phyloP scores from a whole-genome alignment of 2,113 vertebrate genomes.

The Steatornis caripensis region DNA sequence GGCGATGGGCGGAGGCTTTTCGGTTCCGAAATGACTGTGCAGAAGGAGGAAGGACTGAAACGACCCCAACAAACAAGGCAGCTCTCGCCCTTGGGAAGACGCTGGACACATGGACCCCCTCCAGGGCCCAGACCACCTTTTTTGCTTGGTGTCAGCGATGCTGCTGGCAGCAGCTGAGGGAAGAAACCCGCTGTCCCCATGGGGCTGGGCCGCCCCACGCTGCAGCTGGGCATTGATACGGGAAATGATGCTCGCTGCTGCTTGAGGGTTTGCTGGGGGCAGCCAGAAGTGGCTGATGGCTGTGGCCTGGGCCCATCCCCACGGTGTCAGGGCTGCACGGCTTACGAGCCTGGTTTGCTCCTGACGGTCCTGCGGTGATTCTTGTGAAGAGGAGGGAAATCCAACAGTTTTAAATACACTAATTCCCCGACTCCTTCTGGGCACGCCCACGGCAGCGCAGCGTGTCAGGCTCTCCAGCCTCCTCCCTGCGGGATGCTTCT shows the following conservation, averaged over 20 bases:
- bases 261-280: neutral
- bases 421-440: fast-evolving
- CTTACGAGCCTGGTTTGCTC: neutral
- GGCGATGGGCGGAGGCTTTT: neutral
- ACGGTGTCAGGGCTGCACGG: fast-evolving
- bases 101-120: fast-evolving
- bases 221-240: fast-evolving
- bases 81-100: neutral
- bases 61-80: fast-evolving
- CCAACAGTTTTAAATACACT: neutral
- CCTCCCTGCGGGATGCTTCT: neutral
- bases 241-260: neutral
- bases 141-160: fast-evolving
- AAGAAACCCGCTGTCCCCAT: fast-evolving
- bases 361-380: neutral
- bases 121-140: fast-evolving
- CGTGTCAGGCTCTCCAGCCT: fast-evolving
- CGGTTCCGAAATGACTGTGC: conserved; percentile 29
- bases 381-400: neutral
- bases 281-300: neutral
- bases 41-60: neutral
- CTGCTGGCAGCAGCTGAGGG: fast-evolving
- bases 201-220: neutral
- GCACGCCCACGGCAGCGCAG: fast-evolving
- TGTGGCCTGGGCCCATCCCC: neutral